Evolutionary conservation across 2,888 invertebrate genomes (phyloP).

Genomic region (Meghimatium bilineatum): DNA sequence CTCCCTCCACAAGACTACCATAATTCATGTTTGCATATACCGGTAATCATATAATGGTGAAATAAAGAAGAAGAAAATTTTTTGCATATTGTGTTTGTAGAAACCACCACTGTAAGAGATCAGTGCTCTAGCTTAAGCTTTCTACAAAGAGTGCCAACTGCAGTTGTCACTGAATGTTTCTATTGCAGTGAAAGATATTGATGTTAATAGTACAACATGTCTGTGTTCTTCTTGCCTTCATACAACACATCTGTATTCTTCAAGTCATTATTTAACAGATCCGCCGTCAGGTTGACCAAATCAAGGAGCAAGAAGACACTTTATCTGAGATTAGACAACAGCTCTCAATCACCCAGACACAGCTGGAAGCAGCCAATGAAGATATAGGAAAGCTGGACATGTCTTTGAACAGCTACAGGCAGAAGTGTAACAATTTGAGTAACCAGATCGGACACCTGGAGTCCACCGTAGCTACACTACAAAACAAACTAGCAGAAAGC

Average conservation of each 20-base stretch:
- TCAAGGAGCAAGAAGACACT: conserved; percentile 65
- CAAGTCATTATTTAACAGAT: conserved; percentile 55
- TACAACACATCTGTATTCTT: background rate
- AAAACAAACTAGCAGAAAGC: conserved; percentile 70
- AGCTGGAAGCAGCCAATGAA: conserved; percentile 63
- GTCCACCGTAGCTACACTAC: conserved; percentile 64
- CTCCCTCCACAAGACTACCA: too few species aligned
- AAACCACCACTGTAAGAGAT: too few species aligned
- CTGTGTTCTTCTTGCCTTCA: background rate
- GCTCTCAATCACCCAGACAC: conserved; percentile 69
- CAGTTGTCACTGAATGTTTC: too few species aligned
- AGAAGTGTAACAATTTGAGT: conserved; percentile 67
- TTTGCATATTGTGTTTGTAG: too few species aligned
- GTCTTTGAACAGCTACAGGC: conserved; percentile 66
- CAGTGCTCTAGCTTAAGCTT: too few species aligned
- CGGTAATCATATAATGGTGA: too few species aligned
- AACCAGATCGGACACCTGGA: conserved; percentile 69
- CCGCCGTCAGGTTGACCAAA: conserved; percentile 61
- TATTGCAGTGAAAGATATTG: too few species aligned
- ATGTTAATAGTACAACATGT: too few species aligned
- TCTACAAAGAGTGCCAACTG: too few species aligned
- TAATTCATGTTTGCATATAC: too few species aligned
- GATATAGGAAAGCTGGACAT: conserved; percentile 63
- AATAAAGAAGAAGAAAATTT: too few species aligned
- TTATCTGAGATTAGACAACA: conserved; percentile 69